Conservation (phyloP, 1,140 invertebrate species). For the Sycophila sp. region DNA sequence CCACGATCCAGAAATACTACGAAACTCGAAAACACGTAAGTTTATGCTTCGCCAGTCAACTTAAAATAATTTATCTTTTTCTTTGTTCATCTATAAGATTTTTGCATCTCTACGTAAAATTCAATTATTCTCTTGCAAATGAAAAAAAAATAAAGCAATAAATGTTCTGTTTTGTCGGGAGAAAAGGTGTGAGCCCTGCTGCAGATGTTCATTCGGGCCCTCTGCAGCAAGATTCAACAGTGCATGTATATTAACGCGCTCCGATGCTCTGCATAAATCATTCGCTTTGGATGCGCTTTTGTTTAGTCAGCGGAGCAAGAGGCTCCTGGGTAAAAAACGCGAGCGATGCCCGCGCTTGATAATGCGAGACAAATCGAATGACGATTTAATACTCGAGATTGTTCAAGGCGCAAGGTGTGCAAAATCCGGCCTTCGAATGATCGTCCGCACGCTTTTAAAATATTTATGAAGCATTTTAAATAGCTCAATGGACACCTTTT, state of each 20-base stretch:
- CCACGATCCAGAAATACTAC: too few species aligned
- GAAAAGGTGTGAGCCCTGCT: conserved; percentile 9
- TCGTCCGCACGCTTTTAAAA: background rate
- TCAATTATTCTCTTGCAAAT: too few species aligned
- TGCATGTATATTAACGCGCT: conserved; percentile 29
- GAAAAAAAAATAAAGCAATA: too few species aligned
- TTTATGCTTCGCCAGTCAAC: too few species aligned
- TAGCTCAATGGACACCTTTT: too few species aligned
- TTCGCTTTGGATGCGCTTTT: background rate
- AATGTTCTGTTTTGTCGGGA: too few species aligned
- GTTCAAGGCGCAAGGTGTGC: background rate
- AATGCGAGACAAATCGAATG: conserved; percentile 33
- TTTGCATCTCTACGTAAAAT: too few species aligned
- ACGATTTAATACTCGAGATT: conserved; percentile 33
- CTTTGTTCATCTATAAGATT: too few species aligned
- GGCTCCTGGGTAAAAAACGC: background rate
- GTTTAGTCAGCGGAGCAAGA: background rate
- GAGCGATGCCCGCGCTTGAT: background rate
- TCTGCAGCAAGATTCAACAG: too few species aligned
- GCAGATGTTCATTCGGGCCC: conserved; percentile 4
- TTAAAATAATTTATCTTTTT: too few species aligned
- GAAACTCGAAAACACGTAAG: too few species aligned
- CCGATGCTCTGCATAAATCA: conserved; percentile 20
- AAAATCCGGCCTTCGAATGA: background rate
- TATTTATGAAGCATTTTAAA: background rate